These are phyloP conservation scores for Griposia aprilina DNA, from an alignment of 2,888 invertebrate genomes.

Conservation along the genomic window DNA sequence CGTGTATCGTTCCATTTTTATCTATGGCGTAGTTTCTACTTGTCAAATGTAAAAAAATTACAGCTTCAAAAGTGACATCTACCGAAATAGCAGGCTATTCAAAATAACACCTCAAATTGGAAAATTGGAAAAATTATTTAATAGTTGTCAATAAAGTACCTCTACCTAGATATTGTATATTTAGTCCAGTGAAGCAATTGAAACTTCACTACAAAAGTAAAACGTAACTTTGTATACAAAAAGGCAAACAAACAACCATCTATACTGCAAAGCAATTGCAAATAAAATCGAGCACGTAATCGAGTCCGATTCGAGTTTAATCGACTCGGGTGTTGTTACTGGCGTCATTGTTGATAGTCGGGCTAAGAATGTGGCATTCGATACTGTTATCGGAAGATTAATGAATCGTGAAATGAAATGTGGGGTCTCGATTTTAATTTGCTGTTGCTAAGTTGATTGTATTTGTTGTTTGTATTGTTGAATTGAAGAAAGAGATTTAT, in stretches of 20 bases:
- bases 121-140: no score
- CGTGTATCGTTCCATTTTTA: no score
- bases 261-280: slow-evolving; percentile 34
- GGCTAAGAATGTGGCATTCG: slow-evolving; percentile 47
- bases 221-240: slow-evolving; percentile 18
- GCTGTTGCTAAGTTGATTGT: neutral
- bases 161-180: neutral
- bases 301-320: slow-evolving; percentile 39
- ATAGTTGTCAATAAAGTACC: neutral
- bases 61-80: no score
- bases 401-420: slow-evolving; percentile 11
- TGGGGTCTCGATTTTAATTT: slow-evolving; percentile 22
- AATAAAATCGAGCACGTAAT: slow-evolving; percentile 52
- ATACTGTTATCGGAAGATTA: slow-evolving; percentile 47
- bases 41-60: no score
- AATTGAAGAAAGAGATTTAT: neutral
- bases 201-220: slow-evolving; percentile 7
- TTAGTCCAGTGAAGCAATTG: neutral
- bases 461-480: neutral
- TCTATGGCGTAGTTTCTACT: no score
- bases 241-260: neutral
- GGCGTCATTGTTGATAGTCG: slow-evolving; percentile 35
- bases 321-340: slow-evolving; percentile 47
- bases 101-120: no score
- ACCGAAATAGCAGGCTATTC: no score